Evolutionary conservation across 2,797 vertebrate genomes (phyloP).

Genomic region (Sebastes paucispinis): DNA sequence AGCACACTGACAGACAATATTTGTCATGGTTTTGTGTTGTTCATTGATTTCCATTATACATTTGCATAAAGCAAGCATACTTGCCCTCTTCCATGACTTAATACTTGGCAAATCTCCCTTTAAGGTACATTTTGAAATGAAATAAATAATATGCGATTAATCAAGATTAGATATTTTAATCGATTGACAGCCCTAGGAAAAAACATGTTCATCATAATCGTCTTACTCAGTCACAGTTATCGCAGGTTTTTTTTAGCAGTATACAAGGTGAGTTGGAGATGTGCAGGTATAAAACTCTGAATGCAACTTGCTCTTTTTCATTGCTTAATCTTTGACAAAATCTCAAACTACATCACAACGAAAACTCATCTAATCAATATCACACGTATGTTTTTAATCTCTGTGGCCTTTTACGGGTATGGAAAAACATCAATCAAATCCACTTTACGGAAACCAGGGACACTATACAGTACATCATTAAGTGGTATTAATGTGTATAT

Average conservation of each 20-base stretch:
- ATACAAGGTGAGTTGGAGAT: not conserved
- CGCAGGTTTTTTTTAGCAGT: not conserved
- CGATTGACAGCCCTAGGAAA: too few species aligned
- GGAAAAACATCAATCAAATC: constrained; percentile 14
- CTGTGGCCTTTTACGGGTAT: constrained; percentile 28
- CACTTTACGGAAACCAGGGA: not conserved
- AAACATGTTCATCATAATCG: not conserved
- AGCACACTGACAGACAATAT: too few species aligned
- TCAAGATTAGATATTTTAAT: too few species aligned
- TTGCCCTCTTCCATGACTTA: too few species aligned
- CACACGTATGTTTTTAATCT: constrained; percentile 5
- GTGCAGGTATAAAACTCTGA: not conserved
- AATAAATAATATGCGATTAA: too few species aligned
- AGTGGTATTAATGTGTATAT: not conserved
- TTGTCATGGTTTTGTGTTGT: too few species aligned
- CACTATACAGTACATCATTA: not conserved
- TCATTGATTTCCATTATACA: too few species aligned
- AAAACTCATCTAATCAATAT: constrained; percentile 10
- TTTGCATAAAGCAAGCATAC: too few species aligned
- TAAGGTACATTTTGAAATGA: too few species aligned
- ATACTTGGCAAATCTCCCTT: too few species aligned
- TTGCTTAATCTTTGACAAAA: not conserved
- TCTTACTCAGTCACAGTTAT: not conserved
- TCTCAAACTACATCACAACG: not conserved
- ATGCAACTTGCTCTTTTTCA: not conserved